Percentiles rank a stretch among this genome's conserved stretches.
Conservation (phyloP, 2,888 invertebrate species). For the Vannuccia rotundouncinata region DNA sequence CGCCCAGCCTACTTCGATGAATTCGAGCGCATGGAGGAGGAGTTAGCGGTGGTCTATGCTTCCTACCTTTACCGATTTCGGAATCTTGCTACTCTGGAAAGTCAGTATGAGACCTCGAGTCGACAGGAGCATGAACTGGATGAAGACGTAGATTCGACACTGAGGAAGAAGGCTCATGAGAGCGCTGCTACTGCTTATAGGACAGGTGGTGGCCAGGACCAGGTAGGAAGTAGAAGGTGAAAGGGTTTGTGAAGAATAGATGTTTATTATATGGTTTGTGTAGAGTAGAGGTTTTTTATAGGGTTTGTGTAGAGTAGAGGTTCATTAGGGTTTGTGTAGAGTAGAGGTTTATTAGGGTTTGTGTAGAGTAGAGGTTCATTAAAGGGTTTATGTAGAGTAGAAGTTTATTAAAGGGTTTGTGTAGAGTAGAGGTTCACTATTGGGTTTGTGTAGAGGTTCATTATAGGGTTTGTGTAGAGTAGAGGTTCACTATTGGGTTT, state of each 20-base stretch:
- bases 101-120: background rate
- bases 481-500: too few relatives aligned
- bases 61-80: background rate
- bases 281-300: too few relatives aligned
- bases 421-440: too few relatives aligned
- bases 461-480: too few relatives aligned
- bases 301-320: too few relatives aligned
- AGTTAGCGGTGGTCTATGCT: background rate
- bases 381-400: too few relatives aligned
- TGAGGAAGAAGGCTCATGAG: constrained; percentile 2
- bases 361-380: too few relatives aligned
- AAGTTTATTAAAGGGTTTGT: too few relatives aligned
- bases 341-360: too few relatives aligned
- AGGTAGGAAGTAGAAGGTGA: background rate
- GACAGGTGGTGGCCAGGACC: background rate
- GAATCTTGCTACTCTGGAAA: background rate
- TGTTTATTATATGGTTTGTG: background rate
- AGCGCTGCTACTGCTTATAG: background rate
- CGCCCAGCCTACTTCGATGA: constrained; percentile 18
- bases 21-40: constrained; percentile 4
- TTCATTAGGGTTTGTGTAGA: too few relatives aligned
- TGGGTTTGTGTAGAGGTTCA: too few relatives aligned
- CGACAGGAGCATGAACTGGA: background rate
- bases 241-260: background rate
- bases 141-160: background rate